These are phyloP conservation scores for Macroramphosus scolopax DNA, from an alignment of 2,797 vertebrate species.

Conservation along the genomic window DNA sequence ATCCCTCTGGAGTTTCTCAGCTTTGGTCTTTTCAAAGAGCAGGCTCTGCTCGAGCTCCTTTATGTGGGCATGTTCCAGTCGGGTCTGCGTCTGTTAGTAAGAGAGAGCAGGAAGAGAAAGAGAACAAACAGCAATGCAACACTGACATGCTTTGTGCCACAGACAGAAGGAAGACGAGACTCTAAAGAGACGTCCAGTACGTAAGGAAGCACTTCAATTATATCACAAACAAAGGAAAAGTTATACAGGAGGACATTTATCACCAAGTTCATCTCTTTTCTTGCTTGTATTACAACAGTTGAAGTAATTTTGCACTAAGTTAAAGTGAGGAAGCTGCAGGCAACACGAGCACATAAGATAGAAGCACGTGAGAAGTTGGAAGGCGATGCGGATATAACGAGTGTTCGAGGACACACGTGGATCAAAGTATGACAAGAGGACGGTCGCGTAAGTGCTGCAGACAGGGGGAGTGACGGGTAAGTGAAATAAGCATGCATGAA, in stretches of 20 bases:
- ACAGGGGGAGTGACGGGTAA: constrained; percentile 12
- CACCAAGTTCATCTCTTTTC: no score
- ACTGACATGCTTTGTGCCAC: constrained; percentile 86
- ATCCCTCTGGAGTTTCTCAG: constrained; percentile 99
- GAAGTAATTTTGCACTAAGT: no score
- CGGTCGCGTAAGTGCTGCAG: constrained; percentile 16
- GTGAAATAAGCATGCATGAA: constrained; percentile 33
- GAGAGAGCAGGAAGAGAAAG: constrained; percentile 85
- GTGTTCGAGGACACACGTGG: constrained; percentile 6
- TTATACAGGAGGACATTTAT: no score
- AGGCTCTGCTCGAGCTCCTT: constrained; percentile 99
- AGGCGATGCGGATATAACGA: constrained; percentile 12
- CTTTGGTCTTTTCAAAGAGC: constrained; percentile 99
- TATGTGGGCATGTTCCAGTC: constrained; percentile 99
- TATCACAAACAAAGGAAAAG: constrained; percentile 19
- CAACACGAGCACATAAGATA: no score
- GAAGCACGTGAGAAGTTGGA: constrained; percentile 14
- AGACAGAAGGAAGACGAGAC: constrained; percentile 46
- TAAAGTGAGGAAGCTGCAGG: constrained; percentile 27
- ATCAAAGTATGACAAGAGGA: constrained; percentile 24
- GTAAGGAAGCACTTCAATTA: constrained; percentile 13
- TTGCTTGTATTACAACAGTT: no score
- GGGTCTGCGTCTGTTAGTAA: constrained; percentile 99
- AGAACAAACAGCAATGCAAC: constrained; percentile 80
- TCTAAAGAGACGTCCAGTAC: constrained; percentile 14